A percentile compares a stretch with the other conserved stretches of the same genome.
These are phyloP conservation scores for Willowsia nigromaculata DNA, from an alignment of 2,888 invertebrate genomes.

Conservation along the genomic window DNA sequence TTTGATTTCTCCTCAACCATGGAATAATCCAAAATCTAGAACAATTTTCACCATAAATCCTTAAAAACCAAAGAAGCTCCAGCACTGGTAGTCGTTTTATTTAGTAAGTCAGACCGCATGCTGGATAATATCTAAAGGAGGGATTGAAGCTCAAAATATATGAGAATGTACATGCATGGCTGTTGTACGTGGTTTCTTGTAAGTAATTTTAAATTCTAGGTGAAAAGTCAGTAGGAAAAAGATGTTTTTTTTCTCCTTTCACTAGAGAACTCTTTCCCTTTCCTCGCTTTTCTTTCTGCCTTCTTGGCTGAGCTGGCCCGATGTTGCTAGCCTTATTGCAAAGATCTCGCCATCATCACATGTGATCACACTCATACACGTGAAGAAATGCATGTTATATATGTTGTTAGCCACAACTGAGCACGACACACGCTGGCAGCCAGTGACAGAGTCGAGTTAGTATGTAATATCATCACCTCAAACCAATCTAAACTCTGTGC, in stretches of 20 bases:
- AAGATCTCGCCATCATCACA: conserved; percentile 26
- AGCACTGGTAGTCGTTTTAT: background rate
- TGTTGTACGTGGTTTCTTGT: conserved; percentile 42
- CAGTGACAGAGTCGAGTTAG: conserved; percentile 36
- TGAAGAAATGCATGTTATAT: conserved; percentile 38
- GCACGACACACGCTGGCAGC: conserved; percentile 21
- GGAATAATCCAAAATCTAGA: conserved; percentile 60
- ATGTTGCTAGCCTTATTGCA: background rate
- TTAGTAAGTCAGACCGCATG: background rate
- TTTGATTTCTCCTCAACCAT: conserved; percentile 63
- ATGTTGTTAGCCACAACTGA: conserved; percentile 32
- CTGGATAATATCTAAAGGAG: background rate
- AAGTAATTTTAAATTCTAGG: conserved; percentile 54
- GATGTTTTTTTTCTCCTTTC: conserved; percentile 10
- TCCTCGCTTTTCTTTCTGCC: background rate
- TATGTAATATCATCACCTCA: conserved; percentile 32
- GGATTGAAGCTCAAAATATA: background rate
- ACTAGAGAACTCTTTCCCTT: no score
- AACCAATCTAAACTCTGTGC: background rate
- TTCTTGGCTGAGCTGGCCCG: background rate
- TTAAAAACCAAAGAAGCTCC: conserved; percentile 28
- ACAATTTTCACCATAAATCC: conserved; percentile 65
- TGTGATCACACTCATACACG: conserved; percentile 34
- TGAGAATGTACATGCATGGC: background rate
- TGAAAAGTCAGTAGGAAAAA: conserved; percentile 60